Evolutionary conservation across 2,113 vertebrate species (phyloP), one percentile per base, ranked within the genome.

Genomic region (Arvicanthis niloticus): DNA sequence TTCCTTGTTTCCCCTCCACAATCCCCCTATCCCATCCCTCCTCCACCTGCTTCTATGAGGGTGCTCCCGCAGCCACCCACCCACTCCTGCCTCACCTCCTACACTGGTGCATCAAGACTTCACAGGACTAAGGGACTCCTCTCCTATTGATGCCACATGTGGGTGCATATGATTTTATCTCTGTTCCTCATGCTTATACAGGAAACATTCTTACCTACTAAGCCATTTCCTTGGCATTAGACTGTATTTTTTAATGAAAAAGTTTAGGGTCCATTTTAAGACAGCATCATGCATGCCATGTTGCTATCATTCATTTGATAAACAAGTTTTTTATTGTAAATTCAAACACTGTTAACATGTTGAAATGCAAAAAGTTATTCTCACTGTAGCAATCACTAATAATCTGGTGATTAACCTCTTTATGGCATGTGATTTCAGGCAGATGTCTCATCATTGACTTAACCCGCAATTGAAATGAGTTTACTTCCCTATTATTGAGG

Each of bases 241-340:
- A 37, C 29, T 94, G 82, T 87, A 92, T 89, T 72, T 80, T 92
- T 90, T 76, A 92, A 53, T 90, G 51, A 91, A 92, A 75, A 75
- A 16, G 80, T 45, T 60, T 95, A 73, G 45, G 22, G 37, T 88
- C 24, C 7, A 19, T 88, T 94, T 96, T 81, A 91, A 51, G 12
- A 91, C 45, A 91, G 45, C 12, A 81, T 72, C 11, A 68, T 68
- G 29, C 67, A 86, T 86, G 34, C 3, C 51, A 62, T 84, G 9
- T 22, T 87, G 34, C 67, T 89, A 5, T 88, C 37, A 40, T 88
- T 86, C 31, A 76, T 76, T 72, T 51, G n/a, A 5, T 78, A 91
- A 92, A 86, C 3, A 73, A 24, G 19, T 8, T 92, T 7, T 84
- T 65, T 42, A 93, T 88, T 91, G 34, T 91, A 91, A 89, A 8